phyloP scores from a whole-genome alignment of 2,888 invertebrate genomes.

The Myopa testacea region DNA sequence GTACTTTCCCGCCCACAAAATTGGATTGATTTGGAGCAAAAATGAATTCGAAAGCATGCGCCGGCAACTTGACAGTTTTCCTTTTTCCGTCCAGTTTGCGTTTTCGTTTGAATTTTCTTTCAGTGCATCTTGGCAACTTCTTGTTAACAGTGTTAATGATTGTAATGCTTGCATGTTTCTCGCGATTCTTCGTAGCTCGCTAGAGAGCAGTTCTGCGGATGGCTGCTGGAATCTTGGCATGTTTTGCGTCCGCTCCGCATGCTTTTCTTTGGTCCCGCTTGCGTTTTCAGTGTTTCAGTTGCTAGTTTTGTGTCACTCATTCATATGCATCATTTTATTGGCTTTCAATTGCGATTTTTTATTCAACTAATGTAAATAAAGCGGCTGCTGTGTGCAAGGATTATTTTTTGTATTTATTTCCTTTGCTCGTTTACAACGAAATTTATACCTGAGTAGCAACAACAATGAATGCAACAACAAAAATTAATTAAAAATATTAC shows the following conservation, averaged over 20 bases:
- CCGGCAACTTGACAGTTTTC: background rate
- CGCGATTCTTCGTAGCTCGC: background rate
- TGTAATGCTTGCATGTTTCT: background rate
- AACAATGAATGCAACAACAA: constrained; percentile 1
- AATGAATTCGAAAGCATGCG: constrained; percentile 18
- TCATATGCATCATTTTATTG: background rate
- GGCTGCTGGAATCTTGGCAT: background rate
- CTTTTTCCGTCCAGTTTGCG: background rate
- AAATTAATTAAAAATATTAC: too few species aligned
- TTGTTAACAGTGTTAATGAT: background rate
- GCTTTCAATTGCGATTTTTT: background rate
- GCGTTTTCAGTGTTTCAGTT: background rate
- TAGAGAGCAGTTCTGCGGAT: background rate
- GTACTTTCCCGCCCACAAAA: constrained; percentile 6
- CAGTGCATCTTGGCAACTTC: background rate
- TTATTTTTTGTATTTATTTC: constrained; percentile 42
- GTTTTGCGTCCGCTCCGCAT: background rate
- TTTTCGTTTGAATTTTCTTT: background rate
- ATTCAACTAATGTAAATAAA: background rate
- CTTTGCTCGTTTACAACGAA: background rate
- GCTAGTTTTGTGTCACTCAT: background rate
- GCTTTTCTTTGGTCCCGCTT: background rate
- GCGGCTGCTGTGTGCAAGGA: constrained; percentile 61
- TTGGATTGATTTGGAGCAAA: background rate
- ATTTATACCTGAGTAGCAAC: background rate